A percentile compares a stretch with the other conserved stretches of the same genome.
These are phyloP conservation scores for Otis tarda DNA, from an alignment of 2,113 vertebrate species.

Conservation along the genomic window DNA sequence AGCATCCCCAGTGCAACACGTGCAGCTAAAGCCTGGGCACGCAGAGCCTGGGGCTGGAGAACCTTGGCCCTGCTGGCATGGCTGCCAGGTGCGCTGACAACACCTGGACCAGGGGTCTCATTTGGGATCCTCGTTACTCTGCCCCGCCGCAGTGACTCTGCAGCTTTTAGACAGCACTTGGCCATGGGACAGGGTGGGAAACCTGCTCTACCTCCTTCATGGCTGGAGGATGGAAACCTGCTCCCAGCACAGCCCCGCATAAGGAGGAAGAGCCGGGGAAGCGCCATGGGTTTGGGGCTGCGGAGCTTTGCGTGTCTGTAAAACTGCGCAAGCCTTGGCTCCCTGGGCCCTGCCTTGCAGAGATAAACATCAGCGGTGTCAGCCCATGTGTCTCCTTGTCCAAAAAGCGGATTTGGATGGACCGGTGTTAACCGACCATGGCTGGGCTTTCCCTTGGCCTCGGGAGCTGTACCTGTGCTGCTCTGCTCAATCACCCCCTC, in stretches of 20 bases:
- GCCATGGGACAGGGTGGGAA: neutral
- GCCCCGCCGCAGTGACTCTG: neutral
- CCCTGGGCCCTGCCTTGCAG: neutral
- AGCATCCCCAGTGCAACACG: neutral
- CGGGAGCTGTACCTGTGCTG: neutral
- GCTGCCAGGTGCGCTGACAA: neutral
- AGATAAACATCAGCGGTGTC: neutral
- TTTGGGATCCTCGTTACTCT: neutral
- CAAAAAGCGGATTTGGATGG: neutral
- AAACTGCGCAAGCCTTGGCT: neutral
- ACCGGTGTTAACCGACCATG: neutral
- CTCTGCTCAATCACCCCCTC: neutral
- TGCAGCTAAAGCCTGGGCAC: neutral
- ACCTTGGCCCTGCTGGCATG: neutral
- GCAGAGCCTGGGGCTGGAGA: neutral
- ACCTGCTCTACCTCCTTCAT: neutral
- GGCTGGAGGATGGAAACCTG: neutral
- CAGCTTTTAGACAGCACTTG: neutral
- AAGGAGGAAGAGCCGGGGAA: neutral
- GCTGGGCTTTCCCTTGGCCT: neutral
- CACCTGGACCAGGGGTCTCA: neutral
- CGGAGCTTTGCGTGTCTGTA: neutral
- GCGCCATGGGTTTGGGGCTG: neutral
- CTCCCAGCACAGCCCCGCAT: neutral
- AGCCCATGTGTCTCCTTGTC: neutral